Evolutionary conservation across 2,797 vertebrate genomes (phyloP).

Genomic region (Phrynocephalus guinanensis): DNA sequence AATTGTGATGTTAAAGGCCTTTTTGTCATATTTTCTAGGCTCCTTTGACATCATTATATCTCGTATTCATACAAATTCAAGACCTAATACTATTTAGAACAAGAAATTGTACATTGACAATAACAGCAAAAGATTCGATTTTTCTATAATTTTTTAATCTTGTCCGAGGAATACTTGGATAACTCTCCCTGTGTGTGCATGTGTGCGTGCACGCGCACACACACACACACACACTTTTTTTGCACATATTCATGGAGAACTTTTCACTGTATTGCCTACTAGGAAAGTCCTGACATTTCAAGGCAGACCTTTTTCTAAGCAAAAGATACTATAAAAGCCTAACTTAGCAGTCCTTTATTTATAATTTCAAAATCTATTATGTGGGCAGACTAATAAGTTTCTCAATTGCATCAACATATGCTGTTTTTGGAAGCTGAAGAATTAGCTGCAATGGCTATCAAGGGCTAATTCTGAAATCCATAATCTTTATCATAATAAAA

Average conservation of each 20-base stretch:
- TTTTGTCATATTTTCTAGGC: slow-evolving; percentile 23
- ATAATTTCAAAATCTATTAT: neutral
- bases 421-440: neutral
- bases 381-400: neutral
- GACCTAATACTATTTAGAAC: neutral
- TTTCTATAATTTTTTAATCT: slow-evolving; percentile 21
- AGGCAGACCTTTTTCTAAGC: neutral
- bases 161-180: neutral
- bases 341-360: neutral
- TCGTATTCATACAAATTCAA: slow-evolving; percentile 18
- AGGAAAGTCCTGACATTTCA: neutral
- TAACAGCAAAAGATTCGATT: slow-evolving; percentile 14
- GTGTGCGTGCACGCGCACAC: neutral
- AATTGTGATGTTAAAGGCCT: slow-evolving; percentile 4
- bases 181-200: slow-evolving; percentile 6
- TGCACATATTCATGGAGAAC: slow-evolving; percentile 14
- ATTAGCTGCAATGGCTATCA: neutral
- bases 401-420: neutral
- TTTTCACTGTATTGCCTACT: neutral
- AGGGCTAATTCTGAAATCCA: neutral
- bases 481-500: neutral
- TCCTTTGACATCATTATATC: slow-evolving; percentile 16
- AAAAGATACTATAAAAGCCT: no score
- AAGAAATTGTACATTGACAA: slow-evolving; percentile 29
- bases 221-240: no score